These are phyloP conservation scores for Corythoichthys intestinalis DNA, from an alignment of 2,113 vertebrate species.

Conservation along the genomic window DNA sequence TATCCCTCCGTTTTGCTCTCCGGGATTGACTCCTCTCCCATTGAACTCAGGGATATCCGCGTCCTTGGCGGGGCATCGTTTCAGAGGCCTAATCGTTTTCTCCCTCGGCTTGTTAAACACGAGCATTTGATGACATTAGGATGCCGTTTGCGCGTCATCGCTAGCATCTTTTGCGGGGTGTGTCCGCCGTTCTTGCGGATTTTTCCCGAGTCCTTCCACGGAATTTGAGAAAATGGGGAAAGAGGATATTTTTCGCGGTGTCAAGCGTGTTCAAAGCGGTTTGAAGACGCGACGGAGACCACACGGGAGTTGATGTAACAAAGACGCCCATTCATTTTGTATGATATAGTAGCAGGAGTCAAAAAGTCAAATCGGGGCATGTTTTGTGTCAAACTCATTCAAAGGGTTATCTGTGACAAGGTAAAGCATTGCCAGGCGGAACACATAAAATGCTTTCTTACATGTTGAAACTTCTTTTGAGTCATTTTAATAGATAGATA, in stretches of 20 bases:
- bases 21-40: constrained; percentile 64
- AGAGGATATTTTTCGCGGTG: not conserved
- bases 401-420: not conserved
- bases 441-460: not conserved
- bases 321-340: not conserved
- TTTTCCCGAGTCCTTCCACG: constrained; percentile 40
- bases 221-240: constrained; percentile 15
- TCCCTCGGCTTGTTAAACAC: constrained; percentile 68
- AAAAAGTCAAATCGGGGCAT: not conserved
- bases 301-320: not conserved
- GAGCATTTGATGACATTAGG: constrained; percentile 69
- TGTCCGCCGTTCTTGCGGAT: constrained; percentile 45
- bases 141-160: constrained; percentile 57
- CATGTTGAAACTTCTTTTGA: not conserved
- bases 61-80: constrained; percentile 55
- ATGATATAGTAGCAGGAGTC: not conserved
- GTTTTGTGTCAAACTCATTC: not conserved
- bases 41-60: constrained; percentile 71
- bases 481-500: too few relatives aligned
- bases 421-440: not conserved
- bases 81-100: constrained; percentile 69
- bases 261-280: not conserved
- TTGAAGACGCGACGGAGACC: not conserved
- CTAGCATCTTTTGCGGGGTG: constrained; percentile 60
- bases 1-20: constrained; percentile 53